A percentile compares a stretch with the other conserved stretches of the same genome.
Conservation (phyloP, 2,888 invertebrate species). For the Hydrotaea diabolus region DNA sequence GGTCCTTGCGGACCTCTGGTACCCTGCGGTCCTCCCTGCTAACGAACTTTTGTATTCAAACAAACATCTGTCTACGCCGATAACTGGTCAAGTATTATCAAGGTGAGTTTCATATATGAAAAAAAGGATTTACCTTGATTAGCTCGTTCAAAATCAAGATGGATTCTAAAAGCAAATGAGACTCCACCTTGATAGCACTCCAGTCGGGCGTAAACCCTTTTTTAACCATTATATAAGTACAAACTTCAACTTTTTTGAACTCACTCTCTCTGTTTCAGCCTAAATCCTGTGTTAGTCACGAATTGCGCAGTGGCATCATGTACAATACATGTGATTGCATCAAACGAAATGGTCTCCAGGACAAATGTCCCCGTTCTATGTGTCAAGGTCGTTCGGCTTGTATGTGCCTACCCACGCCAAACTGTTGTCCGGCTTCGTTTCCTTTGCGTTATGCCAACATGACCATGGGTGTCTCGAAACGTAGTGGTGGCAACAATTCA, state of each 20-base stretch:
- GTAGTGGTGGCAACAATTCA: constrained; percentile 65
- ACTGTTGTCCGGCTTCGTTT: constrained; percentile 81
- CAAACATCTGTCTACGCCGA: background rate
- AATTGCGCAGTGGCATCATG: constrained; percentile 82
- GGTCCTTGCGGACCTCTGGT: constrained; percentile 71
- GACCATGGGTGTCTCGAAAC: constrained; percentile 76
- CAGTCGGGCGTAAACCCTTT: constrained; percentile 44
- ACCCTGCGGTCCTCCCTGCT: constrained; percentile 68
- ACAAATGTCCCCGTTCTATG: constrained; percentile 82
- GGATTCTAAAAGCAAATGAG: constrained; percentile 69
- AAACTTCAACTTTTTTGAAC: constrained; percentile 35
- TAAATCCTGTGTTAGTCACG: constrained; percentile 81
- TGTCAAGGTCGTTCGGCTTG: constrained; percentile 82
- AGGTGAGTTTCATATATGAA: constrained; percentile 72
- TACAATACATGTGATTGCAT: constrained; percentile 83
- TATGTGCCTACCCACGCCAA: constrained; percentile 81
- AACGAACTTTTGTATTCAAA: constrained; percentile 5
- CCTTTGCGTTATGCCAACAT: constrained; percentile 76
- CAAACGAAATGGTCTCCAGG: constrained; percentile 83
- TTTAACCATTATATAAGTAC: too few relatives aligned
- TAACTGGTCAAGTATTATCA: constrained; percentile 69
- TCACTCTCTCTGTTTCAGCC: too few relatives aligned
- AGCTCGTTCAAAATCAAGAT: constrained; percentile 70
- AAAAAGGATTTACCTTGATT: constrained; percentile 72
- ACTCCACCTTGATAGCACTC: constrained; percentile 72